Evolutionary conservation across 2,888 invertebrate genomes (phyloP), one percentile per base, ranked within the genome.

Genomic region (Epirrita christyi): DNA sequence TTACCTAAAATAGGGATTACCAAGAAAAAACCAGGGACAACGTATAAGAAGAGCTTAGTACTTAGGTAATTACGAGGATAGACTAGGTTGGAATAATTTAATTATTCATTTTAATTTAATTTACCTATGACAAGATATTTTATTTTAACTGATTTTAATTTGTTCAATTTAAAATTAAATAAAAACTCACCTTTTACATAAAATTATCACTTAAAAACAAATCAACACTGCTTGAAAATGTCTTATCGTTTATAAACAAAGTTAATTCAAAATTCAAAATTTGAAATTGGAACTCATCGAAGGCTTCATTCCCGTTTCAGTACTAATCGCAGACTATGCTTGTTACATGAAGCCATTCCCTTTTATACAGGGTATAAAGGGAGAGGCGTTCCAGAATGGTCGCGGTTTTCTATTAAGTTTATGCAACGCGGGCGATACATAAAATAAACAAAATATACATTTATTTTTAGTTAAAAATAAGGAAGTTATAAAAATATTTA

Each of bases 321-420:
- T 29, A 28, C 13, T 46, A 21, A 45, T 21, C 10, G 10, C 38
- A 36, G 59, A 59, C 59, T 59, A 38, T 59, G 55, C 40, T 21
- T 28, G 47, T 27, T 34, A 21, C 27, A 28, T 15, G 42, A 36
- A 4, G 11, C 14, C 43, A 14, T 8, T 40, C 29, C 47, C 43
- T 59, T 59, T 48, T 59, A 59, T 59, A 59, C 40, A 3, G 42
- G 8, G 14, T 34, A 40, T 8, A 34, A 1, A 4, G 32, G 9
- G 43, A 34, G 43, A n/a, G 13, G 21, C 14, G 58, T 36, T 50
- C 49, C 37, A 21, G 15, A 50, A 44, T 59, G 50, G 46, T 37
- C 46, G 42, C 54, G 27, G 7, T 14, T 55, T 21, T 43, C 2
- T 21, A 21, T 21, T 21, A 28, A n/a, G n/a, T n/a, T 43, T 11